Conservation (phyloP, 2,113 vertebrate species). For the Lasiurus cinereus region DNA sequence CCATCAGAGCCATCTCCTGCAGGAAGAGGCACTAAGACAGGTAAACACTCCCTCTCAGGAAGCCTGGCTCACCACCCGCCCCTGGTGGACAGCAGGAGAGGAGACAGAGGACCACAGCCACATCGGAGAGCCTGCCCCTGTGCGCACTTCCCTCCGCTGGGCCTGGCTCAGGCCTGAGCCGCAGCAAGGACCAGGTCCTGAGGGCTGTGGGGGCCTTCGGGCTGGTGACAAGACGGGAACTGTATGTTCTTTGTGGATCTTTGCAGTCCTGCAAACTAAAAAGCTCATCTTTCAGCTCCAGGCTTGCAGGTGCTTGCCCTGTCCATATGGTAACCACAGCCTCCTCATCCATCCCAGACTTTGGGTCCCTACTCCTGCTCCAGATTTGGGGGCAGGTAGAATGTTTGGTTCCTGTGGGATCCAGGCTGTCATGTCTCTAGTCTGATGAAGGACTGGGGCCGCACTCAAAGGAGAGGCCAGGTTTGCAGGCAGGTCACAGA, state of each 20-base stretch:
- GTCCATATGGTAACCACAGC: neutral
- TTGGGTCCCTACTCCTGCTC: neutral
- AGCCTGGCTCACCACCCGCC: neutral
- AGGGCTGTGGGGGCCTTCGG: neutral
- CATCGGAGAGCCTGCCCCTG: neutral
- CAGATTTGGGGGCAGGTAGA: neutral
- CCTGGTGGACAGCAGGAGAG: neutral
- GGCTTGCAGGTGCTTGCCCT: neutral
- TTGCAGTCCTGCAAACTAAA: neutral
- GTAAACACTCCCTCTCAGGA: neutral
- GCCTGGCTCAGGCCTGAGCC: neutral
- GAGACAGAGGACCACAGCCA: neutral
- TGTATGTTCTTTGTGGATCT: neutral
- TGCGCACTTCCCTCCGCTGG: neutral
- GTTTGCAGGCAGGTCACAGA: neutral
- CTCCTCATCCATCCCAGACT: too few species aligned
- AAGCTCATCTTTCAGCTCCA: neutral
- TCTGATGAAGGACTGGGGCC: neutral
- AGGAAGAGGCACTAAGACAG: neutral
- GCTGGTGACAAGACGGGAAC: neutral
- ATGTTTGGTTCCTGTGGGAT: neutral
- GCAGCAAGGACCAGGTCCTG: neutral
- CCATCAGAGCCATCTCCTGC: neutral
- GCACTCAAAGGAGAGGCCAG: neutral
- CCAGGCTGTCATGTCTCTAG: neutral